Evolutionary conservation across 2,113 vertebrate species (phyloP).

Genomic region (Phaethornis superciliosus): DNA sequence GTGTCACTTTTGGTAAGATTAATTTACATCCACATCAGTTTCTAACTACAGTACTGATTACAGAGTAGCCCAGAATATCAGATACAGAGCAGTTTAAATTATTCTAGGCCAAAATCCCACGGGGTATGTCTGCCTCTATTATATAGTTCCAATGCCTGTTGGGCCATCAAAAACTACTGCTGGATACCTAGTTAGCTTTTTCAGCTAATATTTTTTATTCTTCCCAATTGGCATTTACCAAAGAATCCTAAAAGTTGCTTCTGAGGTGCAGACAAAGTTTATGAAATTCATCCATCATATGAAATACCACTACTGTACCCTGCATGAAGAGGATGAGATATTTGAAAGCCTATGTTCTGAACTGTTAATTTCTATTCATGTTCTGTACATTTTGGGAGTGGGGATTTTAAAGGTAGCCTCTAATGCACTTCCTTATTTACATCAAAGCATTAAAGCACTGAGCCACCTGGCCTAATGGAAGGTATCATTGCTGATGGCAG

Average conservation of each 20-base stretch:
- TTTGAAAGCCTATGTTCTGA: not conserved
- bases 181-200: not conserved
- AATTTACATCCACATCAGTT: not conserved
- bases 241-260: not conserved
- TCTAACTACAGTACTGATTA: not conserved
- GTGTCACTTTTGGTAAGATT: not conserved
- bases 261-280: not conserved
- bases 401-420: not conserved
- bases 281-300: not conserved
- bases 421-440: not conserved
- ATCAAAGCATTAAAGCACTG: not conserved
- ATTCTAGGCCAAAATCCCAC: not conserved
- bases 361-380: not conserved
- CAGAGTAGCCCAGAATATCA: not conserved
- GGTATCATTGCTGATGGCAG: too few species aligned
- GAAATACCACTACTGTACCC: not conserved
- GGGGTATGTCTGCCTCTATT: not conserved
- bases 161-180: not conserved
- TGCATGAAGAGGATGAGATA: not conserved
- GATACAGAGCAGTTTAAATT: not conserved
- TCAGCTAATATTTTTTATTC: not conserved
- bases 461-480: too few species aligned
- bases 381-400: not conserved
- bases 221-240: not conserved
- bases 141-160: not conserved